A percentile compares a stretch with the other conserved stretches of the same genome.
Evolutionary conservation across 2,888 invertebrate genomes (phyloP).

Genomic region (Aromia moschata): DNA sequence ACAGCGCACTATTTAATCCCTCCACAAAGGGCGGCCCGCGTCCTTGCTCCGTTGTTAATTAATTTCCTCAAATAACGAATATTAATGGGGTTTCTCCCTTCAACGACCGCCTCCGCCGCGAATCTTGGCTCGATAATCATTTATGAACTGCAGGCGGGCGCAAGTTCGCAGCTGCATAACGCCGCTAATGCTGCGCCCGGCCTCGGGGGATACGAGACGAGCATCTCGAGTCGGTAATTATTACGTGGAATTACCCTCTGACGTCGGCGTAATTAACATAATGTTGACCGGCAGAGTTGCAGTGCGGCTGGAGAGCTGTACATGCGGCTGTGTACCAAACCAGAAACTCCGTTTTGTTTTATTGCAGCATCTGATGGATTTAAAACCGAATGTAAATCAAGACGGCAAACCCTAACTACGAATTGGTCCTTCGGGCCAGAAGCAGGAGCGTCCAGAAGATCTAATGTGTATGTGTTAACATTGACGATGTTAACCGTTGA

Average conservation of each 20-base stretch:
- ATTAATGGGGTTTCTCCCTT: slow-evolving; percentile 9
- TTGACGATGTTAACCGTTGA: too few relatives aligned
- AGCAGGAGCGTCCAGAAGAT: too few relatives aligned
- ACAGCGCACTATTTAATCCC: too few relatives aligned
- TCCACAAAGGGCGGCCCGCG: not conserved
- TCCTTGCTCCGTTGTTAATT: too few relatives aligned
- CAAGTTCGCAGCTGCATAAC: slow-evolving; percentile 19
- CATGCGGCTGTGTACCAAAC: not conserved
- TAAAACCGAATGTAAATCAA: too few relatives aligned
- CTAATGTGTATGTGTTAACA: too few relatives aligned
- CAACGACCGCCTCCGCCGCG: too few relatives aligned
- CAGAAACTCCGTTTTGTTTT: slow-evolving; percentile 1
- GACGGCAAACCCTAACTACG: too few relatives aligned
- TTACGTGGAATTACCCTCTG: slow-evolving; percentile 3
- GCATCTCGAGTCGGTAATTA: slow-evolving; percentile 14
- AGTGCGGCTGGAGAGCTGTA: not conserved
- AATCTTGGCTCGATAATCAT: slow-evolving; percentile 16
- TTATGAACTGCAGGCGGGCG: slow-evolving; percentile 15
- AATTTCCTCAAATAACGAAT: slow-evolving; percentile 18
- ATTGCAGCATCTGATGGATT: too few relatives aligned
- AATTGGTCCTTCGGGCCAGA: too few relatives aligned
- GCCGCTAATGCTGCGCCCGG: not conserved
- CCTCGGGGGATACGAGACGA: not conserved
- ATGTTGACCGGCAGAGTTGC: slow-evolving; percentile 6
- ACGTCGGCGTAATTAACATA: slow-evolving; percentile 13